A percentile compares a stretch with the other conserved stretches of the same genome.
Conservation (phyloP, 2,888 invertebrate species). For the Galerucella nymphaeae region DNA sequence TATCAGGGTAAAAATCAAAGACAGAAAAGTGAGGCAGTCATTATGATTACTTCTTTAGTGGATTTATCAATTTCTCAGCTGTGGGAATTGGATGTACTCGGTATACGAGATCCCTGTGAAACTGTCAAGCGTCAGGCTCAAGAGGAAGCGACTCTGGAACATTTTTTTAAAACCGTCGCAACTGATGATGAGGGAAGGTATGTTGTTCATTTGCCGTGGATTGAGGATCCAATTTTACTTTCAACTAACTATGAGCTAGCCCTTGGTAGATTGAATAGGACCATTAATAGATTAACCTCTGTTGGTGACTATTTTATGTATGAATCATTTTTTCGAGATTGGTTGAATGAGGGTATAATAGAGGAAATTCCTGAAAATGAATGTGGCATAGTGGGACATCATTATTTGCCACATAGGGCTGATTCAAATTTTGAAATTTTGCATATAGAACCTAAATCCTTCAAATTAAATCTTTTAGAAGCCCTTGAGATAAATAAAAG, state of each 20-base stretch:
- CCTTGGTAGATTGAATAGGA: neutral
- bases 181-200: constrained; percentile 47
- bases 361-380: constrained; percentile 18
- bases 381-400: constrained; percentile 25
- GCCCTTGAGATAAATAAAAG: no score
- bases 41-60: neutral
- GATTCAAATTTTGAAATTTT: no score
- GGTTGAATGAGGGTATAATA: constrained; percentile 16
- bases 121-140: neutral
- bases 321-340: neutral
- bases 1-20: neutral
- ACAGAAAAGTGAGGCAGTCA: neutral
- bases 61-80: constrained; percentile 21
- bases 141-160: constrained; percentile 28
- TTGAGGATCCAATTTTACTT: constrained; percentile 44
- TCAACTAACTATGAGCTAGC: constrained; percentile 22
- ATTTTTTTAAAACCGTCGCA: constrained; percentile 43
- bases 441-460: no score
- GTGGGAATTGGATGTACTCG: constrained; percentile 52
- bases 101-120: constrained; percentile 48
- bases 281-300: neutral
- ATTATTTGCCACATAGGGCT: constrained; percentile 24
- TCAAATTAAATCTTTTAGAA: no score
- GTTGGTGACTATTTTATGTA: no score
- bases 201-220: constrained; percentile 50